Evolutionary conservation across 2,888 invertebrate genomes (phyloP).

Genomic region (Heliconius cydno): DNA sequence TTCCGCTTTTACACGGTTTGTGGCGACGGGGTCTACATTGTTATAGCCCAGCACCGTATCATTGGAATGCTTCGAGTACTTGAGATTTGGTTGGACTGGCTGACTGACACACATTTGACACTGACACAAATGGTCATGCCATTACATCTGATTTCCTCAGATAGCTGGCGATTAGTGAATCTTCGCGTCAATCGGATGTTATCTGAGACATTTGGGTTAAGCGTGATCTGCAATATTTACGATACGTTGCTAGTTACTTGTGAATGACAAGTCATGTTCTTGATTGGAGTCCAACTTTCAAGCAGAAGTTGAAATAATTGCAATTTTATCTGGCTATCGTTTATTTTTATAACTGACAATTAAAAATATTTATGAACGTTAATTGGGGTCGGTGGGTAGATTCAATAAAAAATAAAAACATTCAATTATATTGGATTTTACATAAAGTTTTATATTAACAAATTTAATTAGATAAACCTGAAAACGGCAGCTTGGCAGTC

Average conservation of each 20-base stretch:
- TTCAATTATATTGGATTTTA: conserved; percentile 7
- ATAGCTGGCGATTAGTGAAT: conserved; percentile 65
- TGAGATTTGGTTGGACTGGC: conserved; percentile 63
- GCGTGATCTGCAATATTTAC: conserved; percentile 67
- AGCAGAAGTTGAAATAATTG: conserved; percentile 40
- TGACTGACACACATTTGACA: conserved; percentile 74
- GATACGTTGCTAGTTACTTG: conserved; percentile 63
- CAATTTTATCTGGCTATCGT: conserved; percentile 24
- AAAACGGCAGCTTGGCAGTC: conserved; percentile 97
- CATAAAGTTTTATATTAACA: neutral
- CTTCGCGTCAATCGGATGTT: conserved; percentile 74
- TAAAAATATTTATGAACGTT: conserved; percentile 18
- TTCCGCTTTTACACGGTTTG: conserved; percentile 82
- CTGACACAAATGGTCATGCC: conserved; percentile 47
- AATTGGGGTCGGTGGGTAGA: neutral
- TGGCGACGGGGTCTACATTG: conserved; percentile 72
- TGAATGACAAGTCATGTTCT: conserved; percentile 72
- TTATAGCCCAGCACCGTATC: conserved; percentile 69
- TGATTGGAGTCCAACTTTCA: conserved; percentile 54
- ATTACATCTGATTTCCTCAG: conserved; percentile 50
- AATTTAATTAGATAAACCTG: conserved; percentile 70
- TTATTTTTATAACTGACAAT: conserved; percentile 18
- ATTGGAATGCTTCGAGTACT: conserved; percentile 64
- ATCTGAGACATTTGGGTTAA: conserved; percentile 76
- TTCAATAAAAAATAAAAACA: neutral